Evolutionary conservation across 2,888 invertebrate genomes (phyloP).

Genomic region (Nemapogon koenigi): DNA sequence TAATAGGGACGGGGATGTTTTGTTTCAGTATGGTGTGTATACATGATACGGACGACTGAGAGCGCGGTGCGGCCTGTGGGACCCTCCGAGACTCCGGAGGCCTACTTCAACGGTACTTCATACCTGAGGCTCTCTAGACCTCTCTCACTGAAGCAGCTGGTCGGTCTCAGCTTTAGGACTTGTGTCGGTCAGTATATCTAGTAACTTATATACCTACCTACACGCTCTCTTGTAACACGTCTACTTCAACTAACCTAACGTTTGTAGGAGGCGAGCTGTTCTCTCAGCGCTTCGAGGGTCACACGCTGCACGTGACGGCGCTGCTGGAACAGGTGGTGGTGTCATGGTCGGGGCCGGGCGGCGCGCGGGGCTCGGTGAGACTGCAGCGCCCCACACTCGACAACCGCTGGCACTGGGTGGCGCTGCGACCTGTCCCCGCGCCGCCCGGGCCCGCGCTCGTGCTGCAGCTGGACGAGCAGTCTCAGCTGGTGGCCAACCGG

Average conservation of each 20-base stretch:
- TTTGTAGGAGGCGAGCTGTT: slow-evolving; percentile 72
- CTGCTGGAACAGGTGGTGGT: slow-evolving; percentile 66
- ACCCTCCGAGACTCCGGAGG: slow-evolving; percentile 73
- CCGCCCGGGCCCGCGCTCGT: slow-evolving; percentile 45
- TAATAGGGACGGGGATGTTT: background rate
- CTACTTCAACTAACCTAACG: background rate
- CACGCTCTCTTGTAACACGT: background rate
- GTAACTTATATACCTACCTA: too few relatives aligned
- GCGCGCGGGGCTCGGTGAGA: slow-evolving; percentile 65
- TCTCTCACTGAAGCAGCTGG: slow-evolving; percentile 79
- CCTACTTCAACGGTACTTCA: slow-evolving; percentile 83
- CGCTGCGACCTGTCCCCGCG: slow-evolving; percentile 63
- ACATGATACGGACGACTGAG: slow-evolving; percentile 17
- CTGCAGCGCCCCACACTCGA: slow-evolving; percentile 74
- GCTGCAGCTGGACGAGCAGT: slow-evolving; percentile 44
- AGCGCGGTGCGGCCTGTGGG: slow-evolving; percentile 42
- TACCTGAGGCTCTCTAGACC: slow-evolving; percentile 75
- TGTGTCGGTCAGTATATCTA: slow-evolving; percentile 75
- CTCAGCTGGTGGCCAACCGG: slow-evolving; percentile 77
- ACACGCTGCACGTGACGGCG: slow-evolving; percentile 67
- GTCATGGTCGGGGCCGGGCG: slow-evolving; percentile 62
- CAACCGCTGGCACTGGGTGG: slow-evolving; percentile 83
- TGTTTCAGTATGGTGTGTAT: slow-evolving; percentile 22
- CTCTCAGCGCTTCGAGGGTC: slow-evolving; percentile 71
- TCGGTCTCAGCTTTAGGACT: slow-evolving; percentile 82